Evolutionary conservation across 1,140 invertebrate species (phyloP), one percentile per base, ranked within the genome.

Genomic region (Saccostrea cuccullata): DNA sequence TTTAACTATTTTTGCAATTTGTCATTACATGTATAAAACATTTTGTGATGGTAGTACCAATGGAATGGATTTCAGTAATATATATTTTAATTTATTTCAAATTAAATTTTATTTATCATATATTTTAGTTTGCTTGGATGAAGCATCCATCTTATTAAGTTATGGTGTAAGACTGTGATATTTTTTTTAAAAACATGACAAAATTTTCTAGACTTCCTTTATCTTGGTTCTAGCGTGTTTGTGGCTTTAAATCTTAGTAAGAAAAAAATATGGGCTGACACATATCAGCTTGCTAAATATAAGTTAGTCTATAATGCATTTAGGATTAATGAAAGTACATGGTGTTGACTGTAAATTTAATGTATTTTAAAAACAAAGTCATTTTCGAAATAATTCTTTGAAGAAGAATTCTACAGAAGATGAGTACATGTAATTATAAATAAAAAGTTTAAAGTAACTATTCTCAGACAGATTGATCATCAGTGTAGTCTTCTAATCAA

Each of bases 31-130:
- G 60, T 23, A 67, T 8, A 67, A 67, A n/a, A 64, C 17, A 64
- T 64, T 64, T 64, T 64, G n/a, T 64, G n/a, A 20, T 64, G 5
- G 17, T 64, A 17, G 26, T 77, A 36, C 70, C 26, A 12, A 36
- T 77, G 23, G 70, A 77, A 77, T 26, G 70, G 30, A 77, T 77
- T 77, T 77, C 30, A 15, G 26, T 77, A 77, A 77, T 26, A 77
- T n/a, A n/a, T 77, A 77, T 77, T 77, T 77, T 77, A 77, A 77
- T 77, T 77, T 77, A 77, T 77, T 77, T 30, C 70, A n/a, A n/a
- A n/a, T n/a, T n/a, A 77, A 30, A 77, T 77, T 77, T 77, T 77
- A 77, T 77, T 77, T n/a, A 77, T 77, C 11, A 26, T 77, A 77
- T 77, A 77, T 77, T 77, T 77, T 77, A 77, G 13, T 77, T 77